Evolutionary conservation across 2,888 invertebrate genomes (phyloP), one percentile per base, ranked within the genome.

Genomic region (Parthenolecanium corni): DNA sequence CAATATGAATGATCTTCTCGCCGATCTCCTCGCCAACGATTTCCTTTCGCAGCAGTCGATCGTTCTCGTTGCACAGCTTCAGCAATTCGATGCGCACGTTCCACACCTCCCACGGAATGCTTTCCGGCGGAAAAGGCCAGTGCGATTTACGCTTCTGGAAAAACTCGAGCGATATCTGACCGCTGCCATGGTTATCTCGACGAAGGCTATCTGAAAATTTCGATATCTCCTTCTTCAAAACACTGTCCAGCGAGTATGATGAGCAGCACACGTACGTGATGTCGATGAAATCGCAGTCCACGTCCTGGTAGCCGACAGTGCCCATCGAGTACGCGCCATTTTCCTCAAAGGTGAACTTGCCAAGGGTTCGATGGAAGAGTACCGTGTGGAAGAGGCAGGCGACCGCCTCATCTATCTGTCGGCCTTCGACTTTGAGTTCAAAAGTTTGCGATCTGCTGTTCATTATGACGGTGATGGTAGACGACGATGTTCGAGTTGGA

Each of bases 31-130:
- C 90, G 24, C 89, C 88, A 16, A 91, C 85, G 74, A 84, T 85
- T 74, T 96, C 95, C 66, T 92, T 81, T 70, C 86, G 89, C 69
- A 84, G 80, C 74, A 89, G 89, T 69, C 90, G 79, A 71, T 94
- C 93, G 72, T 86, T 86, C 72, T 94, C 93, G 73, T 82, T 88
- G 66, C 84, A 84, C 57, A 93, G 78, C 69, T 86, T 85, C 24
- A 92, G 84, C 42, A 96, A 80, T 73, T 95, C 90, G 68, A 97
- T 80, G 70, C 89, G 84, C 5, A 97, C 82, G 38, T 93, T 95
- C 97, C 97, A 98, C 63, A 96, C 90, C 74, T 98, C 97, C 97
- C 97, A 98, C 0, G 96, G 93, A 71, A 91, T 89, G 72, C 87
- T 88, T 72, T 96, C 95, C 6, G 88, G 82, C 67, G 85, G 84